Base-by-base conservation (phyloP, 2,888 invertebrate genomes). In the Brachypalpus laphriformis region DNA sequence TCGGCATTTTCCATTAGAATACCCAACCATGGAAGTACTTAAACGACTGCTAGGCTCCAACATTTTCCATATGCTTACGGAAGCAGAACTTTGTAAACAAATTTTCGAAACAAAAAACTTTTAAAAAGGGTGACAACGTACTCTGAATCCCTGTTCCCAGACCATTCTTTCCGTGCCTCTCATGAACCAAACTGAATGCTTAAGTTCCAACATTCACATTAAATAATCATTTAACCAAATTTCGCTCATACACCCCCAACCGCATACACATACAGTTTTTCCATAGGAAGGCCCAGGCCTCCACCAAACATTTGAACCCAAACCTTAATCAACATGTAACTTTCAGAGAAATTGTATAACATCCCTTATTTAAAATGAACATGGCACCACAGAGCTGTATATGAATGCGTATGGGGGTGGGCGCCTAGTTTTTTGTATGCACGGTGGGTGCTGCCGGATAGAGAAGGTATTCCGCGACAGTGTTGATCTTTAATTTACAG, bases 321-420 rank as follows among this genome's bases (percentile, higher is more conserved):
- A 54, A 54, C 66, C 51, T 51, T 40, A 51, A 68, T 51, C 40
- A 40, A 37, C 54, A 66, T 68, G 51, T 68, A 54, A 54, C 54
- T 68, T 54, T 49, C 40, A 40, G 25, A 54, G 51, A 54, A 54
- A 25, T 25, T 31, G 22, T 54, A 54, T 42, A 42, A 40, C 54
- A 68, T 68, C 54, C 66, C 51, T 68, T 68, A 68, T 68, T 40
- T 68, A 54, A 68, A 54, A 68, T 68, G 18, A 54, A 54, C 40
- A 68, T 40, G 54, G 16, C 28, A 51, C 40, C 37, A 40, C 51
- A 66, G 31, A 1, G 1, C 0, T 22, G 11, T 7, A 4, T 56
- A 34, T 34, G 56, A 18, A 8, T 31, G 16, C 14, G 18, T 56
- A 7, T 56, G 9, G 8, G 34, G 34, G 34, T 11, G 34, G 16